These are phyloP conservation scores for Brachyopa scutellaris DNA, from an alignment of 2,888 invertebrate species.

Conservation along the genomic window DNA sequence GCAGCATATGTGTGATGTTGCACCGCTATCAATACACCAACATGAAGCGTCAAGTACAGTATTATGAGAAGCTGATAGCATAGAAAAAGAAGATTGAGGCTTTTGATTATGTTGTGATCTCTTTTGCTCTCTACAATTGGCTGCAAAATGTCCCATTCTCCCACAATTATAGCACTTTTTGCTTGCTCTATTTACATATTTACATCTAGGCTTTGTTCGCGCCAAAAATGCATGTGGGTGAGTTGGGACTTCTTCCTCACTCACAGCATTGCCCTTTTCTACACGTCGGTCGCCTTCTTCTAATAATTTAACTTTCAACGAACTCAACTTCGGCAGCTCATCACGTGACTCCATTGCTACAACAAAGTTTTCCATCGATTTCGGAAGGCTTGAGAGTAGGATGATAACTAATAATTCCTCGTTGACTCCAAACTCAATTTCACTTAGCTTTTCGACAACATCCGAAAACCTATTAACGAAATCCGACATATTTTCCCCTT, in stretches of 20 bases:
- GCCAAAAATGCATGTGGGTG: neutral
- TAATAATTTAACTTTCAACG: too few species aligned
- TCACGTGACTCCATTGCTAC: conserved; percentile 48
- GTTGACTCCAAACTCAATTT: conserved; percentile 17
- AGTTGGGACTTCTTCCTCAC: neutral
- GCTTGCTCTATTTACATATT: neutral
- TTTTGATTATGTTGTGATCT: neutral
- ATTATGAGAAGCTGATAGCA: conserved; percentile 7
- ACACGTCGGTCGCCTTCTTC: too few species aligned
- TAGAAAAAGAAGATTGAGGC: neutral
- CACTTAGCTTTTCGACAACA: conserved; percentile 1
- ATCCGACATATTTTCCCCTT: conserved; percentile 16
- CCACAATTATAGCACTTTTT: conserved; percentile 48
- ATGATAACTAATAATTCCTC: conserved; percentile 39
- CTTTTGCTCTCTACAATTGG: conserved; percentile 16
- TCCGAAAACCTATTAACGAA: conserved; percentile 6
- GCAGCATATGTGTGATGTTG: conserved; percentile 65
- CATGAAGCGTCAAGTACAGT: conserved; percentile 5
- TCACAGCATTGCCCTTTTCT: too few species aligned
- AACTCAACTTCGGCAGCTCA: conserved; percentile 9
- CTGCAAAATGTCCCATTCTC: conserved; percentile 22
- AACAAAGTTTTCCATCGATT: too few species aligned
- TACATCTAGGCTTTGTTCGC: neutral
- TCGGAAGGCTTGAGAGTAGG: conserved; percentile 17
- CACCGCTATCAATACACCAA: conserved; percentile 70